Base-by-base conservation (phyloP, 2,797 vertebrate species). In the Mastacembelus armatus region DNA sequence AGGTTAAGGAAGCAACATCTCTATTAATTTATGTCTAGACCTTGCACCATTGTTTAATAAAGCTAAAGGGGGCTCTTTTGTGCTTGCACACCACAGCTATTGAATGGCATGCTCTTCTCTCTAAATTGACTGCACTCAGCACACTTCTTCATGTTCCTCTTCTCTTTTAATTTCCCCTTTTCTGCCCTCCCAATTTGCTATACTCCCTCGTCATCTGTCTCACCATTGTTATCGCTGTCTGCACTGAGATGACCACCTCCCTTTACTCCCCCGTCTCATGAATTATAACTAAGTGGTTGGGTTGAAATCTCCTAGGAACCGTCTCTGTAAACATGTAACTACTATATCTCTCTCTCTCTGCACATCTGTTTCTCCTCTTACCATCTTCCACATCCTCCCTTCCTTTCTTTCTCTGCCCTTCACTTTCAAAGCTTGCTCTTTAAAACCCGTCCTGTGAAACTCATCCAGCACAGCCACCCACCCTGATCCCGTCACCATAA, bases 241-340 rank as follows among this genome's bases (percentile, higher is more conserved):
- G 52, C 49, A 27, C 30, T 32, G 57, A 51, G 51, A 80, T 66
- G 80, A 75, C 73, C 75, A 72, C 71, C 71, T 66, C 63, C 66
- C 43, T 58, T 67, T 61, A 58, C 78, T 74, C 69, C 66, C 60
- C 39, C 60, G 22, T 74, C 43, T 58, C 50, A 38, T 73, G 58
- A 83, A 76, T 80, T 71, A 63, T 44, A 61, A 58, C 71, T 40
- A 49, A 81, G 73, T 58, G 73, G 59, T 80, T 21, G 19, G 50
- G 51, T 66, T 70, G 74, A 74, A 77, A 84, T 86, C 81, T 85
- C 75, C 84, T 71, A 80, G 85, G 78, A 91, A 79, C 68, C 2
- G 6, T 75, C 59, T 84, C 47, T 48, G 73, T 77, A 81, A 91
- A 88, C 82, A 89, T 63, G 56, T 8, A 58, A 22, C 32, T 29